Evolutionary conservation across 2,888 invertebrate species (phyloP).

Genomic region (Drosophila anceps): DNA sequence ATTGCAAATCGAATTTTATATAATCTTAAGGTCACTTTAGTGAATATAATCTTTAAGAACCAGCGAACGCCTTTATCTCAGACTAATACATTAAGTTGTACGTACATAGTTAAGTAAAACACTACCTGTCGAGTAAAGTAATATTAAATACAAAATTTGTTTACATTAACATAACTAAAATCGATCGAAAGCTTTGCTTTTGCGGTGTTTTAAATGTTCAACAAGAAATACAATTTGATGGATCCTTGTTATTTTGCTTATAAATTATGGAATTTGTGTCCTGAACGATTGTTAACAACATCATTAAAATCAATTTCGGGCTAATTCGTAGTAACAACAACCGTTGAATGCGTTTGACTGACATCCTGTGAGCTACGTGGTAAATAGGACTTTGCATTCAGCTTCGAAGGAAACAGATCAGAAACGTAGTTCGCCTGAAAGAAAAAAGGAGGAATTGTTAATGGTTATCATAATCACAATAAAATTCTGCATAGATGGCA

Average conservation of each 20-base stretch:
- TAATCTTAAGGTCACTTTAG: slow-evolving; percentile 55
- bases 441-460: not conserved
- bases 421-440: slow-evolving; percentile 84
- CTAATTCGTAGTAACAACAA: slow-evolving; percentile 63
- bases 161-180: slow-evolving; percentile 25
- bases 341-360: slow-evolving; percentile 63
- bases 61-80: slow-evolving; percentile 15
- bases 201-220: slow-evolving; percentile 7
- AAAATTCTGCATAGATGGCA: not conserved
- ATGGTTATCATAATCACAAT: slow-evolving; percentile 3
- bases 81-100: slow-evolving; percentile 25
- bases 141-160: slow-evolving; percentile 25
- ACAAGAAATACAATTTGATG: slow-evolving; percentile 15
- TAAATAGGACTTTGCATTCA: slow-evolving; percentile 70
- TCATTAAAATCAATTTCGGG: slow-evolving; percentile 12
- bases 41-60: slow-evolving; percentile 42
- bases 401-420: slow-evolving; percentile 75
- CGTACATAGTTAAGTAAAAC: slow-evolving; percentile 7
- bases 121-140: slow-evolving; percentile 12
- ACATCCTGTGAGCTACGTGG: slow-evolving; percentile 79
- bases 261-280: slow-evolving; percentile 69
- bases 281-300: slow-evolving; percentile 33
- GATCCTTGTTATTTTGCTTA: slow-evolving; percentile 39
- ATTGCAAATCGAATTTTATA: slow-evolving; percentile 19
- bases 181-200: slow-evolving; percentile 55